These are phyloP conservation scores for Merodon equestris DNA, from an alignment of 2,888 invertebrate genomes.

Conservation along the genomic window DNA sequence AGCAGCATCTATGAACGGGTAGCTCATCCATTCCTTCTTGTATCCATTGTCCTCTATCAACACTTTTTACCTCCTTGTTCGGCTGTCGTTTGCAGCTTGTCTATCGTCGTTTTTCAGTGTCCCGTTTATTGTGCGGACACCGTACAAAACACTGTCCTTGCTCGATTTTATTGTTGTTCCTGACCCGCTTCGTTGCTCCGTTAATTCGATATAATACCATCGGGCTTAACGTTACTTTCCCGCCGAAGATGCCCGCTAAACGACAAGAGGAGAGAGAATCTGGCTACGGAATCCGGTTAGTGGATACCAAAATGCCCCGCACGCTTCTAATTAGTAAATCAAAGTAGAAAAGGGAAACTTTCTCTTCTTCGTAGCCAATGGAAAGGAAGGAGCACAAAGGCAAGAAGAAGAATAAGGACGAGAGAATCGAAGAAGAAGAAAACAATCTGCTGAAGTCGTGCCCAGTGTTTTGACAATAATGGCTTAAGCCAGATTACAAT, in stretches of 20 bases:
- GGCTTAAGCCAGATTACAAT: conserved; percentile 63
- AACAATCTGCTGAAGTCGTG: conserved; percentile 67
- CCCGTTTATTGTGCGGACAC: conserved; percentile 7
- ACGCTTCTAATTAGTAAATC: conserved; percentile 62
- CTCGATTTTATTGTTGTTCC: conserved; percentile 38
- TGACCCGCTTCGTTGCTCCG: conserved; percentile 51
- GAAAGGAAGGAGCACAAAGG: conserved; percentile 4
- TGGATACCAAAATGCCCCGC: conserved; percentile 60
- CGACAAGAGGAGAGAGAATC: conserved; percentile 28
- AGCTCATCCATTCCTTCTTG: too few species aligned
- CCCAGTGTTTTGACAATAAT: conserved; percentile 67
- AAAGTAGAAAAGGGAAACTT: conserved; percentile 32
- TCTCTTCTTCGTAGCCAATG: neutral
- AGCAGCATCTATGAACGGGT: conserved; percentile 1
- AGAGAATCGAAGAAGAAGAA: conserved; percentile 19
- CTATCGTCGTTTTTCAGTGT: neutral
- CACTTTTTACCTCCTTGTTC: conserved; percentile 9
- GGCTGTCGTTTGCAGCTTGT: neutral
- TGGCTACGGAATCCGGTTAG: neutral
- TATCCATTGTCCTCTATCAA: conserved; percentile 40
- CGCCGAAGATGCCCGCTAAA: conserved; percentile 43
- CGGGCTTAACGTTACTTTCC: conserved; percentile 45
- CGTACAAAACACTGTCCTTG: conserved; percentile 33
- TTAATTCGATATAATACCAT: conserved; percentile 62
- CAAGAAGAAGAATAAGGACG: conserved; percentile 28